phyloP scores from a whole-genome alignment of 2,888 invertebrate genomes.

The Thera britannica region DNA sequence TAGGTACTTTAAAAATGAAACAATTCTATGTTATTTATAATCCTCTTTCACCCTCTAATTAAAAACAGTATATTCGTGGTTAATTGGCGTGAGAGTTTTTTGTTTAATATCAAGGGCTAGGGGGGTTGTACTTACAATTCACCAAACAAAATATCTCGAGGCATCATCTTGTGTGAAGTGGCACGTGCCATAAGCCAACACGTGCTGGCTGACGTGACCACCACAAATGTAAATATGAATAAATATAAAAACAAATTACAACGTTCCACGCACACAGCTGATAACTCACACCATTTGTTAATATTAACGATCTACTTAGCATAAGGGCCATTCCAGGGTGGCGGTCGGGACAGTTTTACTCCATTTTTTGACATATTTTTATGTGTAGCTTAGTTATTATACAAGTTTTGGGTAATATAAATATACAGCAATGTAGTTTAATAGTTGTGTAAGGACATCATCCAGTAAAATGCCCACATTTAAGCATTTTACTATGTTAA shows the following conservation, averaged over 20 bases:
- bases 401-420: no score
- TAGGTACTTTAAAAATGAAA: no score
- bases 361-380: no score
- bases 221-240: slow-evolving; percentile 52
- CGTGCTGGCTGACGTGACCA: slow-evolving; percentile 60
- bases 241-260: slow-evolving; percentile 60
- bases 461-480: no score
- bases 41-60: slow-evolving; percentile 53
- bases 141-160: slow-evolving; percentile 43
- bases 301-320: slow-evolving; percentile 53
- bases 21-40: background rate
- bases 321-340: no score
- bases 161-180: slow-evolving; percentile 54
- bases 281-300: slow-evolving; percentile 58
- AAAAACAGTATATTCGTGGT: slow-evolving; percentile 57
- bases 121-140: slow-evolving; percentile 42
- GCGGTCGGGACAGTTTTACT: no score
- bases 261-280: slow-evolving; percentile 50
- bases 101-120: slow-evolving; percentile 41
- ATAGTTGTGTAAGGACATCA: no score
- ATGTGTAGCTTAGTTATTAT: no score
- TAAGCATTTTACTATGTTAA: no score
- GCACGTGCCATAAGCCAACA: slow-evolving; percentile 55
- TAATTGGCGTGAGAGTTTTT: slow-evolving; percentile 55
- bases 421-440: no score